Conservation (phyloP, 2,113 vertebrate genomes). For the Gymnorhina tibicen region DNA sequence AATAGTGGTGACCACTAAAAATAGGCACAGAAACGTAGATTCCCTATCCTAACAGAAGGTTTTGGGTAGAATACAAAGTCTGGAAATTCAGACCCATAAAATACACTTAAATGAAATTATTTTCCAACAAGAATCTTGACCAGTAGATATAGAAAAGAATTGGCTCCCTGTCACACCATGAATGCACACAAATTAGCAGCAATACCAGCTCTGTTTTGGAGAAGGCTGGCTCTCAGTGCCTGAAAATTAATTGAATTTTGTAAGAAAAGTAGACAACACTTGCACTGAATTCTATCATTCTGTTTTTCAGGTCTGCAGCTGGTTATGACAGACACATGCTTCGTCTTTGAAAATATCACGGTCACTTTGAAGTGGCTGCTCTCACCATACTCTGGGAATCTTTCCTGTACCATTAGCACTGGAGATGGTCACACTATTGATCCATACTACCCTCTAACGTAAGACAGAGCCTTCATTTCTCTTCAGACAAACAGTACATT, state of each 20-base stretch:
- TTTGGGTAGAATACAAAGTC: not conserved
- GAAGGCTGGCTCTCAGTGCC: not conserved
- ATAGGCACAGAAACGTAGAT: not conserved
- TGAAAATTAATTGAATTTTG: not conserved
- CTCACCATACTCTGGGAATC: constrained; percentile 85
- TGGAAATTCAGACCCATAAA: not conserved
- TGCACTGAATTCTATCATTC: not conserved
- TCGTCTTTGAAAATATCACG: constrained; percentile 80
- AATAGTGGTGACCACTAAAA: not conserved
- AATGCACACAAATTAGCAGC: not conserved
- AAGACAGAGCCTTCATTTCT: constrained; percentile 11
- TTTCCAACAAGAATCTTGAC: not conserved
- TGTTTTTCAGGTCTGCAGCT: constrained; percentile 81
- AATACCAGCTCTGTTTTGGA: not conserved
- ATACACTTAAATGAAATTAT: not conserved
- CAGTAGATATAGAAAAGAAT: not conserved
- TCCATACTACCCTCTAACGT: constrained; percentile 84
- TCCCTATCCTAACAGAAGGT: not conserved
- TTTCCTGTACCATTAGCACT: constrained; percentile 84
- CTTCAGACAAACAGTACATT: not conserved
- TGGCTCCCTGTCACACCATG: not conserved
- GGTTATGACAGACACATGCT: constrained; percentile 68
- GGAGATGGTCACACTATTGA: constrained; percentile 88
- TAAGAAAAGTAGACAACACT: not conserved
- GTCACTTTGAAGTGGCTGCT: constrained; percentile 88